Base-by-base conservation (phyloP, 2,113 vertebrate genomes). In the Hydrochoerus hydrochaeris region DNA sequence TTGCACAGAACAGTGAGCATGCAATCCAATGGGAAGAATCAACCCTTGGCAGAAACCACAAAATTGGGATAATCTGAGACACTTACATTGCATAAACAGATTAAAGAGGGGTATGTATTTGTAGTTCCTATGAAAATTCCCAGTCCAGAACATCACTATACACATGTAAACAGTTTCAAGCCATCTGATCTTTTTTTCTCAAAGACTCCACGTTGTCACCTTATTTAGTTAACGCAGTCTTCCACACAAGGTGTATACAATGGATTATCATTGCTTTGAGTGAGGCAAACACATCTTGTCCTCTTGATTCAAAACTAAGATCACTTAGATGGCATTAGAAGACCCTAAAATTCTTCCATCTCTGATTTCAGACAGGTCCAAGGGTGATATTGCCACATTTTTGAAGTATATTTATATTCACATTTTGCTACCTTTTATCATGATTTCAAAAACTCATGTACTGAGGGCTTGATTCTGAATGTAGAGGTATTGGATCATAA, bases 301-400 rank as follows among this genome's bases (percentile, higher is more conserved):
- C 5, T 90, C 32, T 52, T 88, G 11, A 67, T 86, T 87, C 5
- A 65, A 96, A 97, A 83, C 52, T 26, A 84, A 60, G 41, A 46
- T 57, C 2, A 46, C 10, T 84, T 52, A 84, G 1, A 44, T 75
- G 3, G 7, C 17, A 26, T 38, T 81, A 28, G n/a, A 69, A 26
- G 13, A 10, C 20, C 10, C 35, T 67, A 46, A 58, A 85, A 85
- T 92, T 78, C 32, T 20, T 62, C 17, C 46, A 28, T 3, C 11
- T 54, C n/a, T 57, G 28, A 88, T 69, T 77, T 95, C 38, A 88
- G 81, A 10, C 24, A 13, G 11, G 41, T 65, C 3, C 4, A 24
- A 26, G 4, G 1, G 7, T 71, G 17, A 57, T 3, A 54, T 12
- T 65, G 57, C 6, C 8, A 91, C 2, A 44, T 62, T 96, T 90